Conservation (phyloP, 64 coral and sea anemone genomes). For the Montipora foliosa region DNA sequence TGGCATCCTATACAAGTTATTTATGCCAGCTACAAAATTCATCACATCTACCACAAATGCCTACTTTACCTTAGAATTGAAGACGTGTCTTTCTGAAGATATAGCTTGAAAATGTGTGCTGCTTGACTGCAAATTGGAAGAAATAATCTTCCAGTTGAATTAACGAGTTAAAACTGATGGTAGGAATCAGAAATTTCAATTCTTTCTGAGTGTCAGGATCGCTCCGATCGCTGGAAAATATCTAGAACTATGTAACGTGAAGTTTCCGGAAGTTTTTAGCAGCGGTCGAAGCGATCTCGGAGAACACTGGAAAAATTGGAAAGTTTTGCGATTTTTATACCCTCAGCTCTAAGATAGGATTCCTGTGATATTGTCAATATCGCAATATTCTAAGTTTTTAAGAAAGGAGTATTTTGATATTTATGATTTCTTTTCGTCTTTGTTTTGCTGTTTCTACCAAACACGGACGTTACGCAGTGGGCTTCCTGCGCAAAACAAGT, state of each 20-base stretch:
- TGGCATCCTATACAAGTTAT: background rate
- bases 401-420: background rate
- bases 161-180: background rate
- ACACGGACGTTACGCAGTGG: background rate
- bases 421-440: background rate
- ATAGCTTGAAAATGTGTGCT: background rate
- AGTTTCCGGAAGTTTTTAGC: background rate
- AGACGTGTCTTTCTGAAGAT: background rate
- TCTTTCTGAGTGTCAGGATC: conserved; percentile 3
- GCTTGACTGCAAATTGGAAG: background rate
- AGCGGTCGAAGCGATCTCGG: too few species aligned
- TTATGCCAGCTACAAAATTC: background rate
- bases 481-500: background rate
- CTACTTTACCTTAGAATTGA: background rate
- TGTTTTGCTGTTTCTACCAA: conserved; percentile 17
- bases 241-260: background rate
- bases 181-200: background rate
- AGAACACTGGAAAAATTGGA: too few species aligned
- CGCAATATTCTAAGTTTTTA: background rate
- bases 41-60: background rate
- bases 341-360: too few species aligned
- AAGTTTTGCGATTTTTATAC: too few species aligned
- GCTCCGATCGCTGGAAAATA: background rate
- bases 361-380: background rate
- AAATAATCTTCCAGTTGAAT: background rate